Percentiles rank a stretch among this genome's conserved stretches.
Conservation (phyloP, 23 tunicate genomes). For the Phallusia fumigata region DNA sequence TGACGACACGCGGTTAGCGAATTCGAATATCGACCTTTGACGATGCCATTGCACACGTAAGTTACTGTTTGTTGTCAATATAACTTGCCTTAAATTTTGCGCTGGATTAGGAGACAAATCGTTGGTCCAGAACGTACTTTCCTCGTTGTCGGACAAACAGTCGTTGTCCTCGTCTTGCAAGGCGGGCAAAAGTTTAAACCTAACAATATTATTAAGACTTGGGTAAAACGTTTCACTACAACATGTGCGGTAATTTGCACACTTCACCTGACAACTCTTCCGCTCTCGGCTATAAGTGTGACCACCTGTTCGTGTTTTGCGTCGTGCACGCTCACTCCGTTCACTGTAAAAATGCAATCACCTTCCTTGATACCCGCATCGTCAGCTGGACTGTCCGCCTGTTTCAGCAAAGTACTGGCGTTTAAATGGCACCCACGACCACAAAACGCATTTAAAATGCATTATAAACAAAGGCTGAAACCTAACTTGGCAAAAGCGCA, state of each 20-base stretch:
- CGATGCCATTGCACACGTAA: too few relatives aligned
- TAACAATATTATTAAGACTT: neutral
- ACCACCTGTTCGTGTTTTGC: conserved; percentile 51
- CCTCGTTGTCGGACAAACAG: neutral
- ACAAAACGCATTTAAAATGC: too few relatives aligned
- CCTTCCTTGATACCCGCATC: conserved; percentile 78
- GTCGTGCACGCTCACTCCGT: conserved; percentile 63
- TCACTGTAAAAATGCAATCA: conserved; percentile 60
- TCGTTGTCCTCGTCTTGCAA: neutral
- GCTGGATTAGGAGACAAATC: conserved; percentile 11
- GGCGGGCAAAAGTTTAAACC: conserved; percentile 11
- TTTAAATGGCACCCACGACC: too few relatives aligned
- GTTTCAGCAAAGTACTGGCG: too few relatives aligned
- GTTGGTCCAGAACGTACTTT: conserved; percentile 35
- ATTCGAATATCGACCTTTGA: too few relatives aligned
- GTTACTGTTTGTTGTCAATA: too few relatives aligned
- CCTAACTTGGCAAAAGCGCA: too few relatives aligned
- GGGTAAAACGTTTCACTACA: neutral
- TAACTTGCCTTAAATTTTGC: neutral
- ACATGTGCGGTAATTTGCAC: neutral
- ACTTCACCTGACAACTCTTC: conserved; percentile 57
- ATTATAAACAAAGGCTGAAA: too few relatives aligned
- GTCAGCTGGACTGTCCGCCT: conserved; percentile 65
- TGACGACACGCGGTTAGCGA: too few relatives aligned
- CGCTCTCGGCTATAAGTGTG: conserved; percentile 63